Evolutionary conservation across 2,113 vertebrate species (phyloP).

Genomic region (Rafetus swinhoei): DNA sequence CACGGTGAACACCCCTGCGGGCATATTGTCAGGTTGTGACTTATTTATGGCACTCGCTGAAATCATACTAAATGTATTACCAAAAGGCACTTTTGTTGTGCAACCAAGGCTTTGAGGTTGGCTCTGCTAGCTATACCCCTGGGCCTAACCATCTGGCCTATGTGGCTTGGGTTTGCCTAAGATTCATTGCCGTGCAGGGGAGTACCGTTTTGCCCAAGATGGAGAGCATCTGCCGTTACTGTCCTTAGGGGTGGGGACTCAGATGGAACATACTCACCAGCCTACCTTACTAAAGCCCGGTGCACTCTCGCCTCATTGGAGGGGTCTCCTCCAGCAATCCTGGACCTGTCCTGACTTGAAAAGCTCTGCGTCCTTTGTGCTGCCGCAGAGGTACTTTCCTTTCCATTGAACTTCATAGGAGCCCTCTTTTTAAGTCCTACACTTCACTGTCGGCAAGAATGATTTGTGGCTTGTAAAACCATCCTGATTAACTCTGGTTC

Average conservation of each 20-base stretch:
- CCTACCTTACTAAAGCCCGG: neutral
- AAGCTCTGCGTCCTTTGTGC: fast-evolving
- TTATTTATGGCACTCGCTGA: neutral
- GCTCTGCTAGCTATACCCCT: neutral
- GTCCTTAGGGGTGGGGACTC: neutral
- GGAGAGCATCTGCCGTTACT: neutral
- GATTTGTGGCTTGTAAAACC: conserved; percentile 71
- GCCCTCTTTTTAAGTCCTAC: neutral
- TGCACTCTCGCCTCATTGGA: neutral
- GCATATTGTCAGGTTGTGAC: too few relatives aligned
- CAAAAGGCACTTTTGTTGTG: neutral
- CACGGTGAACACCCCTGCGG: neutral
- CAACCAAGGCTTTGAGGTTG: neutral
- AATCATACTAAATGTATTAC: neutral
- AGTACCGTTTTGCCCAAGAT: neutral
- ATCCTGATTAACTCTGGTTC: conserved; percentile 64
- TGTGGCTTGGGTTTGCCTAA: neutral
- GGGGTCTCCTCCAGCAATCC: neutral
- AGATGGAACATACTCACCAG: neutral
- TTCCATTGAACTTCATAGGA: neutral
- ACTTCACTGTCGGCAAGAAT: neutral
- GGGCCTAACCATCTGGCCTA: neutral
- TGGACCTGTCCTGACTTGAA: fast-evolving
- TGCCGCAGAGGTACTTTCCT: neutral
- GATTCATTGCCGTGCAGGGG: neutral